Evolutionary conservation across 2,113 vertebrate genomes (phyloP).

Genomic region (Pongo abelii): DNA sequence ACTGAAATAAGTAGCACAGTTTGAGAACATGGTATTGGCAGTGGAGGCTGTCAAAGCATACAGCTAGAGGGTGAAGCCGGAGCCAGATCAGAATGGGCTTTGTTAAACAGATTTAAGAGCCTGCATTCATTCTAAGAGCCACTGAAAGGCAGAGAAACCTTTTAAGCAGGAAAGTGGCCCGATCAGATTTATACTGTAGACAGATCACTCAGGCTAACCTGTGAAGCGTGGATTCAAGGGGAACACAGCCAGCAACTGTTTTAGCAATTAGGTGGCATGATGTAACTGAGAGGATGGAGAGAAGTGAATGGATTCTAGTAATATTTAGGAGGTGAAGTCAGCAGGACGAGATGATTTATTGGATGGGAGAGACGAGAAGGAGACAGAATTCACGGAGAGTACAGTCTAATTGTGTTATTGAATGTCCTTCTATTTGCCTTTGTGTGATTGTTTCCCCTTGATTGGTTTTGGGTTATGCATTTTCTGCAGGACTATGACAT

Average conservation of each 20-base stretch:
- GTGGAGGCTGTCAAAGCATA: background rate
- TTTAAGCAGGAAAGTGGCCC: background rate
- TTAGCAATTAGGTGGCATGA: slow-evolving; percentile 66
- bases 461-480: background rate
- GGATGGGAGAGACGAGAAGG: slow-evolving; percentile 2
- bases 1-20: background rate
- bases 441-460: background rate
- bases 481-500: background rate
- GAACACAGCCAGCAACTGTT: slow-evolving; percentile 33
- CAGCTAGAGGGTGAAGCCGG: background rate
- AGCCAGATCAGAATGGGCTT: background rate
- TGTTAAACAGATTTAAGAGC: background rate
- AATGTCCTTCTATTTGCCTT: background rate
- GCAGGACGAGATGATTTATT: slow-evolving; percentile 43
- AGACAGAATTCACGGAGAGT: background rate
- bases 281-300: slow-evolving; percentile 2
- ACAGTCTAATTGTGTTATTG: background rate
- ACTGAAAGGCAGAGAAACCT: background rate
- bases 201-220: slow-evolving; percentile 43
- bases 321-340: slow-evolving; percentile 44
- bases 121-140: background rate
- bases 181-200: slow-evolving; percentile 12
- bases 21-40: background rate
- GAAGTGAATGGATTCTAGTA: background rate
- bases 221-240: background rate